Evolutionary conservation across 2,888 invertebrate genomes (phyloP).

Genomic region (Uropetala carovei): DNA sequence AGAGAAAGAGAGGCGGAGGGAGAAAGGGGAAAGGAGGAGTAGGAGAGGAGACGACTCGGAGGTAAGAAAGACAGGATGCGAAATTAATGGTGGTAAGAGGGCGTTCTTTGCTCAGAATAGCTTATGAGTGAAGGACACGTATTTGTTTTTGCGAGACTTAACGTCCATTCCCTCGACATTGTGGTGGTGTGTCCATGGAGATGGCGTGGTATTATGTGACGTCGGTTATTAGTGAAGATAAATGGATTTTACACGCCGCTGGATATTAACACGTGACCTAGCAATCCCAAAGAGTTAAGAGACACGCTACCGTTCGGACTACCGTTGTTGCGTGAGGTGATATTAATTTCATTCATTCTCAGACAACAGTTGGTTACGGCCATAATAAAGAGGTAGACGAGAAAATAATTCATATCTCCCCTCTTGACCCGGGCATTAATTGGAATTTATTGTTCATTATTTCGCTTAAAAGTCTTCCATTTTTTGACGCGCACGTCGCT

Average conservation of each 20-base stretch:
- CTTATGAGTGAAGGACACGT: slow-evolving; percentile 64
- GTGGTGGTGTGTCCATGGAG: slow-evolving; percentile 46
- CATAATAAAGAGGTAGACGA: slow-evolving; percentile 58
- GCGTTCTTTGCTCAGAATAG: slow-evolving; percentile 64
- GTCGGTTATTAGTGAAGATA: slow-evolving; percentile 64
- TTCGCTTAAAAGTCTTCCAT: slow-evolving; percentile 9
- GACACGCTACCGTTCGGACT: slow-evolving; percentile 64
- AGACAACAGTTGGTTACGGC: slow-evolving; percentile 39
- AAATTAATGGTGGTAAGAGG: slow-evolving; percentile 64
- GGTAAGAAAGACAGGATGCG: slow-evolving; percentile 60
- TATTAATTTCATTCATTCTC: slow-evolving; percentile 57
- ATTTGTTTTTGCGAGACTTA: slow-evolving; percentile 62
- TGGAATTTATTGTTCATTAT: slow-evolving; percentile 61
- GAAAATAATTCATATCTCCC: slow-evolving; percentile 38
- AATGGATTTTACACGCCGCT: slow-evolving; percentile 64
- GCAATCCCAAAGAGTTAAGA: slow-evolving; percentile 57
- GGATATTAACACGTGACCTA: slow-evolving; percentile 63
- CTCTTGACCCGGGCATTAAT: slow-evolving; percentile 43
- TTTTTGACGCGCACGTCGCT: slow-evolving; percentile 20
- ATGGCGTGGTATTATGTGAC: slow-evolving; percentile 55
- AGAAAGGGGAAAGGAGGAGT: background rate
- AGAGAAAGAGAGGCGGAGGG: background rate
- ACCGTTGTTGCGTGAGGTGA: slow-evolving; percentile 55
- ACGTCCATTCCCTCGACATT: slow-evolving; percentile 59
- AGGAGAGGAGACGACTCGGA: slow-evolving; percentile 10